Evolutionary conservation across 2,797 vertebrate genomes (phyloP).

Genomic region (Scarus forsteni): DNA sequence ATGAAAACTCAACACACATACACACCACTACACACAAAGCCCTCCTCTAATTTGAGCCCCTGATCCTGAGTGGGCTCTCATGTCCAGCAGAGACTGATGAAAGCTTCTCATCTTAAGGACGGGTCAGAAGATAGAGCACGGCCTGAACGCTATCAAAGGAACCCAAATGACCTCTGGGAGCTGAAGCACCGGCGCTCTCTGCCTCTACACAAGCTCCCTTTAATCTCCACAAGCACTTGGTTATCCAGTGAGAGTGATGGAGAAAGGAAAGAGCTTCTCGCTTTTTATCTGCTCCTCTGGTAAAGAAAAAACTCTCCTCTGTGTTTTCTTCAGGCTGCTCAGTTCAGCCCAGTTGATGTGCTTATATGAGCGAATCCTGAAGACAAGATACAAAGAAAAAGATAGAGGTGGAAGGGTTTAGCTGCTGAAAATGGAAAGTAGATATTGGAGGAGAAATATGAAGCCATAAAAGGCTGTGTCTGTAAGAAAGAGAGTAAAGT

Average conservation of each 20-base stretch:
- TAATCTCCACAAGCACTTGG: constrained; percentile 73
- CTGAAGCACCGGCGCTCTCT: constrained; percentile 57
- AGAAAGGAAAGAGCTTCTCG: constrained; percentile 38
- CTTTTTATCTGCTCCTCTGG: constrained; percentile 33
- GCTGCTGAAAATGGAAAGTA: constrained; percentile 40
- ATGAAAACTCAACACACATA: constrained; percentile 37
- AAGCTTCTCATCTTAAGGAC: constrained; percentile 81
- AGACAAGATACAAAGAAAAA: constrained; percentile 23
- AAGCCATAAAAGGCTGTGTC: constrained; percentile 55
- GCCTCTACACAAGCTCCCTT: constrained; percentile 68
- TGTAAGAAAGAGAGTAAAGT: constrained; percentile 36
- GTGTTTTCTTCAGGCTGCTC: constrained; percentile 21
- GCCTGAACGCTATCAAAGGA: constrained; percentile 67
- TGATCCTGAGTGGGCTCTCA: constrained; percentile 81
- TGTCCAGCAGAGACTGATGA: constrained; percentile 79
- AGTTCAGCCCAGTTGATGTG: constrained; percentile 32
- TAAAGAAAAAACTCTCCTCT: constrained; percentile 1
- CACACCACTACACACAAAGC: constrained; percentile 33
- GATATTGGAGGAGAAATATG: constrained; percentile 40
- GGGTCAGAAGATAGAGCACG: constrained; percentile 73
- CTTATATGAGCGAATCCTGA: constrained; percentile 27
- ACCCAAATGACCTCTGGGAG: constrained; percentile 66
- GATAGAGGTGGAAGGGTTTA: constrained; percentile 31
- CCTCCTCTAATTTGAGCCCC: constrained; percentile 76
- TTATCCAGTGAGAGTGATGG: constrained; percentile 55